A percentile compares a stretch with the other conserved stretches of the same genome.
These are phyloP conservation scores for Oceanites oceanicus DNA, from an alignment of 2,113 vertebrate species.

Conservation along the genomic window DNA sequence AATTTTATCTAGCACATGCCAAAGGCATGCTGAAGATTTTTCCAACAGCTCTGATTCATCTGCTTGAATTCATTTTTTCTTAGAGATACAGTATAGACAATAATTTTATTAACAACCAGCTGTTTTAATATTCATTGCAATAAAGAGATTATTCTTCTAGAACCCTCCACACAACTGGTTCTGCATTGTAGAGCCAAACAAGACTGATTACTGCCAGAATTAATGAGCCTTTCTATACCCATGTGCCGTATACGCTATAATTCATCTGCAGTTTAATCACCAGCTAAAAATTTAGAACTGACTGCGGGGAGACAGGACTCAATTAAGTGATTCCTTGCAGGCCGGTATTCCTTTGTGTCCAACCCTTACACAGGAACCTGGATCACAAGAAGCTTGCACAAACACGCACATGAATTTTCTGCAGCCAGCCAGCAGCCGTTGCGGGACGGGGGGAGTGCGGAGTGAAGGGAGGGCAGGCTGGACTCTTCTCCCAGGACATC, in stretches of 20 bases:
- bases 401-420: neutral
- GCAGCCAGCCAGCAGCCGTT: neutral
- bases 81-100: neutral
- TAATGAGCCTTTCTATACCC: constrained; percentile 16
- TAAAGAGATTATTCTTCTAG: constrained; percentile 30
- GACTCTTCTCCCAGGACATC: neutral
- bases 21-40: constrained; percentile 47
- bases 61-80: constrained; percentile 34
- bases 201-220: constrained; percentile 26
- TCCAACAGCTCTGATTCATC: constrained; percentile 37
- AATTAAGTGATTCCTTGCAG: neutral
- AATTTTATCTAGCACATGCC: constrained; percentile 47
- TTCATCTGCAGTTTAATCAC: constrained; percentile 9
- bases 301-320: neutral
- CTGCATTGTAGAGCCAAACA: neutral
- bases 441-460: neutral
- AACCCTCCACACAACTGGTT: constrained; percentile 12
- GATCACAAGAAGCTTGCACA: neutral
- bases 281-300: neutral
- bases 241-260: neutral
- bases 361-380: neutral
- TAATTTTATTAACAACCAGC: constrained; percentile 30
- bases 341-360: neutral
- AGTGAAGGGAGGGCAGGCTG: neutral
- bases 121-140: constrained; percentile 29